These are phyloP conservation scores for Trissolcus brochymenae DNA, from an alignment of 2,888 invertebrate genomes.

Conservation along the genomic window DNA sequence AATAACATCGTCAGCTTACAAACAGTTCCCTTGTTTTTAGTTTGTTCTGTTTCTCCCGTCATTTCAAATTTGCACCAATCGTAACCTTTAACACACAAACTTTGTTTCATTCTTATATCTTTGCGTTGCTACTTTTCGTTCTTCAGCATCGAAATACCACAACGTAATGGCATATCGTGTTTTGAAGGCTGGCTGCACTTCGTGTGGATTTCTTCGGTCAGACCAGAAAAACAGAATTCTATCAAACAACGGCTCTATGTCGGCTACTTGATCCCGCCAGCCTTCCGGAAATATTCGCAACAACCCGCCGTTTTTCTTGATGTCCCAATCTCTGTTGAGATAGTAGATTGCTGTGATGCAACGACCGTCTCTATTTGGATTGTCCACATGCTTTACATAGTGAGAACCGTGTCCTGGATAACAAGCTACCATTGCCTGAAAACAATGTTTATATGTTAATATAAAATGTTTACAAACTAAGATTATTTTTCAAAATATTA, in stretches of 20 bases:
- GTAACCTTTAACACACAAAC: constrained; percentile 56
- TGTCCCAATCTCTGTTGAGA: constrained; percentile 95
- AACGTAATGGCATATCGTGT: constrained; percentile 94
- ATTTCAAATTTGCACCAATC: too few relatives aligned
- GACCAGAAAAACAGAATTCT: constrained; percentile 98
- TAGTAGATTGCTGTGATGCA: constrained; percentile 99
- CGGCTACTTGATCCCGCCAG: constrained; percentile 87
- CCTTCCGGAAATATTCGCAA: constrained; percentile 95
- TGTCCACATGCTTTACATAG: constrained; percentile 98
- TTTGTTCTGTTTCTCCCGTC: too few relatives aligned
- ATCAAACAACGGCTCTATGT: constrained; percentile 95
- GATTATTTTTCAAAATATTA: too few relatives aligned
- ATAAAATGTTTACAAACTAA: too few relatives aligned
- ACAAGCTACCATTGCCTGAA: constrained; percentile 98
- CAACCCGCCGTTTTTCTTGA: constrained; percentile 85
- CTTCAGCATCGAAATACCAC: constrained; percentile 93
- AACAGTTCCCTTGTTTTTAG: too few relatives aligned
- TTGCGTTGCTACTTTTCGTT: constrained; percentile 83
- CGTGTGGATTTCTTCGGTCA: constrained; percentile 96
- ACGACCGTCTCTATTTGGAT: constrained; percentile 96
- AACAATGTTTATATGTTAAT: constrained; percentile 5
- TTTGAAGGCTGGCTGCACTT: constrained; percentile 93
- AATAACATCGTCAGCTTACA: too few relatives aligned
- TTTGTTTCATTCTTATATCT: constrained; percentile 79
- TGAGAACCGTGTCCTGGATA: constrained; percentile 96